Conservation (phyloP, 2,797 vertebrate genomes). For the Catostomus latipinnis region DNA sequence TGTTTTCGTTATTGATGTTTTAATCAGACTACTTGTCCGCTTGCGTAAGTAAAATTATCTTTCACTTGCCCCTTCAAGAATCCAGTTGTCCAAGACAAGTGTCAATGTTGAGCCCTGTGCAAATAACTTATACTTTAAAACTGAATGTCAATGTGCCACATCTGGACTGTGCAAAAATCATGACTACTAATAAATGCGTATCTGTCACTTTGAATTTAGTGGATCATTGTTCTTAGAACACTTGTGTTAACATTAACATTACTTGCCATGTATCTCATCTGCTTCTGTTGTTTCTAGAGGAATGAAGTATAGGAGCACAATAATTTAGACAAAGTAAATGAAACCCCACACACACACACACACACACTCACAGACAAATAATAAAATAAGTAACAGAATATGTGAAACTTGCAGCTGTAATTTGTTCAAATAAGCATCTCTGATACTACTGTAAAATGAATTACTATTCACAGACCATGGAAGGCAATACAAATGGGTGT, state of each 20-base stretch:
- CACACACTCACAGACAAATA: background rate
- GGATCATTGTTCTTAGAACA: background rate
- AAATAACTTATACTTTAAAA: constrained; percentile 12
- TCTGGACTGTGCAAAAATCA: background rate
- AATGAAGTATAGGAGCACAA: constrained; percentile 7
- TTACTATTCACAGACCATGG: background rate
- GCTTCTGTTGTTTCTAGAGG: constrained; percentile 18
- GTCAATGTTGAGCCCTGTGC: background rate
- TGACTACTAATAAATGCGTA: background rate
- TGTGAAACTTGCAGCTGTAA: constrained; percentile 21
- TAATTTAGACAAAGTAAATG: constrained; percentile 22
- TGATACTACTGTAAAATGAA: constrained; percentile 13
- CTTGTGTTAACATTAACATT: background rate
- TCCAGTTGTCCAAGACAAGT: no score
- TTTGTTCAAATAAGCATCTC: constrained; percentile 9
- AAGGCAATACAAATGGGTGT: background rate
- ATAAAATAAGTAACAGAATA: constrained; percentile 11
- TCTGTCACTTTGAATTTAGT: constrained; percentile 4
- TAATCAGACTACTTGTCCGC: no score
- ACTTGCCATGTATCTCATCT: background rate
- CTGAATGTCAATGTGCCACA: constrained; percentile 7
- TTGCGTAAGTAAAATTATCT: no score
- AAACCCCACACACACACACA: background rate
- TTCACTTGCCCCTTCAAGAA: no score
- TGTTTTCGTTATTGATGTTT: no score